A percentile compares a stretch with the other conserved stretches of the same genome.
These are phyloP conservation scores for Sebastes nivosus DNA, from an alignment of 2,797 vertebrate genomes.

Conservation along the genomic window DNA sequence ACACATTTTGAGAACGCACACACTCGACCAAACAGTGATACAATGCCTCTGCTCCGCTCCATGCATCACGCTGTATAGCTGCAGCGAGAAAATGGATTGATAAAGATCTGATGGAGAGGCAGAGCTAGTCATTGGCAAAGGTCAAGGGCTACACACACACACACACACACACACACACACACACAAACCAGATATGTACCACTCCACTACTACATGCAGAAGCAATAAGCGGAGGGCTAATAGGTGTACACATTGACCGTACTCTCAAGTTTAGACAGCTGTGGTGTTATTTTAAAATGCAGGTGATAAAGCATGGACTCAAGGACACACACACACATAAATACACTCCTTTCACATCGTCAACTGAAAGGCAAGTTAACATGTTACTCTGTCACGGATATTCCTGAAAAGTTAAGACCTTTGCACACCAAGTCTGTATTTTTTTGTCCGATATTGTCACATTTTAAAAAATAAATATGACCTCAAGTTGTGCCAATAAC, in stretches of 20 bases:
- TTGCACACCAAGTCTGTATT: too few species aligned
- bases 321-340: constrained; percentile 33
- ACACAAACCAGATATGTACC: neutral
- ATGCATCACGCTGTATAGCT: constrained; percentile 16
- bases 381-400: neutral
- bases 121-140: constrained; percentile 24
- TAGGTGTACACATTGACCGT: constrained; percentile 15
- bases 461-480: too few species aligned
- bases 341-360: constrained; percentile 2
- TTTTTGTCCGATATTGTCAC: too few species aligned
- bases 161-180: neutral
- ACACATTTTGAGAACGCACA: neutral
- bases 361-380: neutral
- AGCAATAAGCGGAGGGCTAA: constrained; percentile 27
- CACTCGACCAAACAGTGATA: neutral
- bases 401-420: neutral
- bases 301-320: constrained; percentile 44
- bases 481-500: rapidly evolving
- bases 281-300: constrained; percentile 56
- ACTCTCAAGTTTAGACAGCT: constrained; percentile 53
- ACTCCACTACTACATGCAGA: constrained; percentile 4
- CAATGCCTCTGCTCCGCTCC: neutral
- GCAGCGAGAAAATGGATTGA: constrained; percentile 23
- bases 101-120: constrained; percentile 28
- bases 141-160: constrained; percentile 32